A percentile compares a stretch with the other conserved stretches of the same genome.
phyloP scores from a whole-genome alignment of 1,140 invertebrate species.

The Tetramorium simillimum region DNA sequence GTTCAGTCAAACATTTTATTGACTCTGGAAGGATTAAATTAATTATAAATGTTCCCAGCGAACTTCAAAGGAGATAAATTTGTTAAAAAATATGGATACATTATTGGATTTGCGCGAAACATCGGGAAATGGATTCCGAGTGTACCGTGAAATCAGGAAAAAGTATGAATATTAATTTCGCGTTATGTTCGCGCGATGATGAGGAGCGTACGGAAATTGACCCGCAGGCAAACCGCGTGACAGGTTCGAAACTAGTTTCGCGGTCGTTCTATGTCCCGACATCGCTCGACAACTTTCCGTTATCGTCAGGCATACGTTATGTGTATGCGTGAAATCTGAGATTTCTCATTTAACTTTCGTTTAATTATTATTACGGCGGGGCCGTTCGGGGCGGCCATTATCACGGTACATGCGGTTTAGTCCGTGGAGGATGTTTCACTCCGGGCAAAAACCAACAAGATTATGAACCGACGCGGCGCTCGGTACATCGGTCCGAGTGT shows the following conservation, averaged over 20 bases:
- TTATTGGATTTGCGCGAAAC: neutral
- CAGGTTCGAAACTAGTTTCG: constrained; percentile 69
- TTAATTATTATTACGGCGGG: constrained; percentile 69
- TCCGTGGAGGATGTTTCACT: constrained; percentile 48
- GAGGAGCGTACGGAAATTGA: constrained; percentile 4
- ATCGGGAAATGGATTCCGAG: constrained; percentile 11
- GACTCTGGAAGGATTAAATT: neutral
- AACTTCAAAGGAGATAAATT: neutral
- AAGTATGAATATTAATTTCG: constrained; percentile 66
- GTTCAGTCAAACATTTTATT: neutral
- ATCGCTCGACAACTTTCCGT: constrained; percentile 14
- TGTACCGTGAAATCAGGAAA: constrained; percentile 38
- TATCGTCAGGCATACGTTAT: constrained; percentile 52
- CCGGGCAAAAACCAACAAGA: constrained; percentile 54
- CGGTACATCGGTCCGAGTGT: constrained; percentile 36
- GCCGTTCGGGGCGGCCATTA: constrained; percentile 38
- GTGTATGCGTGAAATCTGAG: constrained; percentile 60
- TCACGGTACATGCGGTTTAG: neutral
- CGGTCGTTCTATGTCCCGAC: constrained; percentile 39
- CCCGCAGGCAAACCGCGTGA: constrained; percentile 54
- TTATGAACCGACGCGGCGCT: constrained; percentile 38
- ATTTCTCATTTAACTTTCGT: constrained; percentile 75
- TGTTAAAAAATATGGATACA: neutral
- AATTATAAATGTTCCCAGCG: neutral
- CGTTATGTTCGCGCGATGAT: constrained; percentile 45